These are phyloP conservation scores for Amyelois transitella DNA, from an alignment of 1,140 invertebrate species.

Conservation along the genomic window DNA sequence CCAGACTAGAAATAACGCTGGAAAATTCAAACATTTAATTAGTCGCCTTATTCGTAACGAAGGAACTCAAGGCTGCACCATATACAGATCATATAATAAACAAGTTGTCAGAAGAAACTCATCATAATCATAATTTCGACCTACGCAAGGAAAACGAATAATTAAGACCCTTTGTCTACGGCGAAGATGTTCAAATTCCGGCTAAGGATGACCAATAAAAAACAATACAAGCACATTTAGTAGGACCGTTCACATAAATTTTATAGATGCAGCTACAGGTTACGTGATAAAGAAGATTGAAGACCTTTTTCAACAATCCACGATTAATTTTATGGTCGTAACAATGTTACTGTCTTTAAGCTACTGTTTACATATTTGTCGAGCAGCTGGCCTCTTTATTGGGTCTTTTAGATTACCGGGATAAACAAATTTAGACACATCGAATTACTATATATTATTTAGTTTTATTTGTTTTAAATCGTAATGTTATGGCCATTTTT, in stretches of 20 bases:
- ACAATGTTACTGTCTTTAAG: not conserved
- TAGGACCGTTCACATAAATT: not conserved
- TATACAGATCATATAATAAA: constrained; percentile 63
- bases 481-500: too few relatives aligned
- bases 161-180: constrained; percentile 16
- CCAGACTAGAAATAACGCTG: constrained; percentile 43
- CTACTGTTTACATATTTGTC: not conserved
- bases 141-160: constrained; percentile 57
- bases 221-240: not conserved
- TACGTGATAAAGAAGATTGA: not conserved
- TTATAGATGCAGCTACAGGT: not conserved
- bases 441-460: too few relatives aligned
- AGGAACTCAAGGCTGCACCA: constrained; percentile 55
- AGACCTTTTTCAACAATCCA: not conserved
- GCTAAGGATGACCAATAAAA: not conserved
- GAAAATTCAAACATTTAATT: constrained; percentile 65
- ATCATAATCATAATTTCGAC: constrained; percentile 56
- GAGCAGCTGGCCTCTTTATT: not conserved
- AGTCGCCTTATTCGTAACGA: constrained; percentile 52
- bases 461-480: too few relatives aligned
- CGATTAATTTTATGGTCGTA: not conserved
- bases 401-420: not conserved
- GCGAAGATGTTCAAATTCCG: not conserved
- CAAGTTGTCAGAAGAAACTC: constrained; percentile 56
- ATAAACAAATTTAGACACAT: too few relatives aligned